Evolutionary conservation across 1,140 invertebrate species (phyloP), one percentile per base, ranked within the genome.

Genomic region (Drosophila lowei): DNA sequence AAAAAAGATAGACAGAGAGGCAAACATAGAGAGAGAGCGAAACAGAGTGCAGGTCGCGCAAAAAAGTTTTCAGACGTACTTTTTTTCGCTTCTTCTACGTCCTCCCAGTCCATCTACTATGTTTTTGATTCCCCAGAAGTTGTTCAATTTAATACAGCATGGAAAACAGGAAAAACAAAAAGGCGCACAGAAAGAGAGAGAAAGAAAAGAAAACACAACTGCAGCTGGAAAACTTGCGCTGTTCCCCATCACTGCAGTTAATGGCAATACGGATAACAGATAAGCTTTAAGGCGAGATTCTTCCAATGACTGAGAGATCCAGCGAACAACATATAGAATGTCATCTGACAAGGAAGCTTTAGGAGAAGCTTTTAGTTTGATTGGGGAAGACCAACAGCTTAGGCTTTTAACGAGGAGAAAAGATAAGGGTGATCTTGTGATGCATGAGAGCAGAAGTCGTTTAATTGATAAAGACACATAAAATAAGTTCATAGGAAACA

Each of bases 141-240:
- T 78, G 61, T 78, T 78, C 76, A 72, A 73, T 78, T 72, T 67
- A 78, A 78, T 78, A 76, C 55, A 56, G 49, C 56, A 72, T 18
- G 47, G 38, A 46, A 43, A 54, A 13, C 34, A 52, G 48, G 53
- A 42, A 56, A 42, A 54, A 56, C 52, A 57, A 57, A 73, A 62
- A 61, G 23, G 43, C 41, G 46, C 16, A 43, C 38, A 38, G 11
- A 21, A 46, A 34, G 15, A 59, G 21, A 30, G 34, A n/a, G 49
- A 38, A 21, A 30, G 16, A 53, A 15, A 38, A n/a, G 25, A 46
- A 47, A 53, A 46, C 43, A 71, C 25, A 71, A 50, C 66, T 72
- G 50, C 25, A 71, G 59, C 66, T 72, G 50, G 34, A 61, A 72
- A 72, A 72, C 66, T 58, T 30, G 44, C 57, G 28, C 60, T 52